Conservation (phyloP, 1,140 invertebrate species). For the Aphelenchoides besseyi region DNA sequence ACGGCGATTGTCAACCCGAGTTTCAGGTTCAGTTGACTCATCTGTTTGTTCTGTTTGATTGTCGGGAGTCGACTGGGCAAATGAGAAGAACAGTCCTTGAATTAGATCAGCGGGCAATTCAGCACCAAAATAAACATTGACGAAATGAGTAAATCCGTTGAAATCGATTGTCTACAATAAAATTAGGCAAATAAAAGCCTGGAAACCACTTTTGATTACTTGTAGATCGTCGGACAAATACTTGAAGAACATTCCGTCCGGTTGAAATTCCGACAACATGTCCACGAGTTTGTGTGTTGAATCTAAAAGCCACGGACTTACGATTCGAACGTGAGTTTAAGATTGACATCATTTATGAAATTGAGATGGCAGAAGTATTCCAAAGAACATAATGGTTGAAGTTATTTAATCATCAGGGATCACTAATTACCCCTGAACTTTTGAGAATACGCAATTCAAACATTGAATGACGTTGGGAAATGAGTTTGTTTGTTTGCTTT, state of each 20-base stretch:
- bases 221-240: slow-evolving; percentile 55
- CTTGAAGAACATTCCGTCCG: slow-evolving; percentile 58
- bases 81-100: slow-evolving; percentile 60
- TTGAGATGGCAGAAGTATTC: background rate
- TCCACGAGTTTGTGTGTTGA: slow-evolving; percentile 59
- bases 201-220: slow-evolving; percentile 23
- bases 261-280: slow-evolving; percentile 60
- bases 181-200: background rate
- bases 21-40: background rate
- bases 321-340: background rate
- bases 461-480: background rate
- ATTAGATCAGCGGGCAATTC: slow-evolving; percentile 58
- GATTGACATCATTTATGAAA: background rate
- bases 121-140: slow-evolving; percentile 60
- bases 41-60: background rate
- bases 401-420: too few relatives aligned
- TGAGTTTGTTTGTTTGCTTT: background rate
- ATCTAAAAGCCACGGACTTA: slow-evolving; percentile 38
- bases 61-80: slow-evolving; percentile 35
- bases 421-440: too few relatives aligned
- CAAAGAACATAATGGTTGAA: too few relatives aligned
- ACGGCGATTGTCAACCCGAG: slow-evolving; percentile 17
- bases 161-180: slow-evolving; percentile 58
- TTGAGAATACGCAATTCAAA: too few relatives aligned
- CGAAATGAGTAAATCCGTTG: slow-evolving; percentile 58